These are phyloP conservation scores for Eustalomyia histrio DNA, from an alignment of 2,888 invertebrate genomes.

Conservation along the genomic window DNA sequence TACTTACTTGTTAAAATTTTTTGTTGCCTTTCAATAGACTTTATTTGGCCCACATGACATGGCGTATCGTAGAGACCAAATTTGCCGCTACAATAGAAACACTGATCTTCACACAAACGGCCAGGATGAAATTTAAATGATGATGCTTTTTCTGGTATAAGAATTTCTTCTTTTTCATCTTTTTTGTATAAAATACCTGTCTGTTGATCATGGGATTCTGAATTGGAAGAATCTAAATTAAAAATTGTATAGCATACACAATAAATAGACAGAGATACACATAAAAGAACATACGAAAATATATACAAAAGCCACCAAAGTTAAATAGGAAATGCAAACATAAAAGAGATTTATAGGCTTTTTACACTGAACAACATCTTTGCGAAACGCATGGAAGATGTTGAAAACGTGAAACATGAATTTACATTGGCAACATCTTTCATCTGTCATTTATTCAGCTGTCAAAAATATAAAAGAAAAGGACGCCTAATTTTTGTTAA, in stretches of 20 bases:
- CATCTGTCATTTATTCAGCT: too few species aligned
- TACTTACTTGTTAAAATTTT: conserved; percentile 87
- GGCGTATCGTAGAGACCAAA: conserved; percentile 93
- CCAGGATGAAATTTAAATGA: conserved; percentile 93
- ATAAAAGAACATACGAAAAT: conserved; percentile 33
- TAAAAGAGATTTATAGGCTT: not conserved
- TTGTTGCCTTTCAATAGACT: conserved; percentile 88
- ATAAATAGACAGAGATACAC: conserved; percentile 41
- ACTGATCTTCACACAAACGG: conserved; percentile 90
- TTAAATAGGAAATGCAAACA: conserved; percentile 7
- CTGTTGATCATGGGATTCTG: conserved; percentile 70
- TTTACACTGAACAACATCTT: too few species aligned
- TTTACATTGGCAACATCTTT: too few species aligned
- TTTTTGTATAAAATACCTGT: conserved; percentile 71
- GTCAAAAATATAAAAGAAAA: too few species aligned
- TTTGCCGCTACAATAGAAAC: conserved; percentile 92
- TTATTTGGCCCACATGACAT: conserved; percentile 92
- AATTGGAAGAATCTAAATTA: conserved; percentile 75
- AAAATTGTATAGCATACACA: conserved; percentile 56
- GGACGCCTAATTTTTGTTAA: too few species aligned
- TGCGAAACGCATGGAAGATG: too few species aligned
- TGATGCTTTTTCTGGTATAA: conserved; percentile 93
- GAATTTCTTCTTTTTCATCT: conserved; percentile 81
- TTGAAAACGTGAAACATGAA: too few species aligned
- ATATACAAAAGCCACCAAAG: conserved; percentile 36